A percentile compares a stretch with the other conserved stretches of the same genome.
These are phyloP conservation scores for Ecdyonurus torrentis DNA, from an alignment of 2,888 invertebrate genomes.

Conservation along the genomic window DNA sequence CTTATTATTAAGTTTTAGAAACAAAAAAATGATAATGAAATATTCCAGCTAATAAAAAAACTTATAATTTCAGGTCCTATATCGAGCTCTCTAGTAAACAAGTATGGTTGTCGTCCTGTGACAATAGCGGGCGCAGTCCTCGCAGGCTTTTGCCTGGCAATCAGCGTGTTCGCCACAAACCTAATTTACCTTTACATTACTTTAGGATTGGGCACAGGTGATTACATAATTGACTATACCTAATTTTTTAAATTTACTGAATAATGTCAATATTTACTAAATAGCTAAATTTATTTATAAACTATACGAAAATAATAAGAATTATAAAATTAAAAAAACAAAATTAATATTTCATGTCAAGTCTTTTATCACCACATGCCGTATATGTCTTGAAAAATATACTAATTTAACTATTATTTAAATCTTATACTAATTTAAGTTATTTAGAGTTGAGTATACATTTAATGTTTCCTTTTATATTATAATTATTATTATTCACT, in stretches of 20 bases:
- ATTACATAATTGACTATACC: slow-evolving; percentile 5
- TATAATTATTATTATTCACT: too few relatives aligned
- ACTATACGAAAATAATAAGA: too few relatives aligned
- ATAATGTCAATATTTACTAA: too few relatives aligned
- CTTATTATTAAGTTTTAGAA: too few relatives aligned
- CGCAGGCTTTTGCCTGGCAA: slow-evolving; percentile 56
- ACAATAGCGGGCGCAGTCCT: slow-evolving; percentile 77
- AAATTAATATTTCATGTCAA: slow-evolving; percentile 2
- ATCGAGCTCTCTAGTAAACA: slow-evolving; percentile 86
- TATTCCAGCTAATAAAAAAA: too few relatives aligned
- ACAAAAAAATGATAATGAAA: too few relatives aligned
- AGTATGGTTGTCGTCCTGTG: slow-evolving; percentile 81
- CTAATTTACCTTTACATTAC: slow-evolving; percentile 74
- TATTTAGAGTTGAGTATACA: too few relatives aligned
- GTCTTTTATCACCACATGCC: background rate
- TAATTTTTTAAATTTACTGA: background rate
- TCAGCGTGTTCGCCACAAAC: slow-evolving; percentile 68
- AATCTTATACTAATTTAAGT: too few relatives aligned
- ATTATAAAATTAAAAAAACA: background rate
- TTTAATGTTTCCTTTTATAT: too few relatives aligned
- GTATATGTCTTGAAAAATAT: too few relatives aligned
- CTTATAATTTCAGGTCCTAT: slow-evolving; percentile 90
- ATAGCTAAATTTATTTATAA: too few relatives aligned
- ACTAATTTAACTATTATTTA: too few relatives aligned
- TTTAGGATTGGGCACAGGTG: slow-evolving; percentile 80